Evolutionary conservation across 2,113 vertebrate genomes (phyloP).

Genomic region (Antennarius striatus): DNA sequence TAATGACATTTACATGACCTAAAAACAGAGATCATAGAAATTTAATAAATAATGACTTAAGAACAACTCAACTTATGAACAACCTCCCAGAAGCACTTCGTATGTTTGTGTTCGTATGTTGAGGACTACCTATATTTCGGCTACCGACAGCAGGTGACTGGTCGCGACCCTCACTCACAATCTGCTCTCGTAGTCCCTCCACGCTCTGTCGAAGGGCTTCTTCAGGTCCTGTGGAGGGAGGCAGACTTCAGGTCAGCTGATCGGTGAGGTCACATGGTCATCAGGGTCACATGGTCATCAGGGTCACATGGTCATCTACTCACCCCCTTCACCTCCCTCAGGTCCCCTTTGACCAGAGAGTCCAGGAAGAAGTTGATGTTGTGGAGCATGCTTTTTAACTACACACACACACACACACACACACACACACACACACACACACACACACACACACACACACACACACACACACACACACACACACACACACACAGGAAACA

Average conservation of each 20-base stretch:
- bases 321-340: constrained; percentile 72
- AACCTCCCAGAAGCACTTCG: too few species aligned
- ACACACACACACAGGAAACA: too few species aligned
- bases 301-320: constrained; percentile 7
- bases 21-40: too few species aligned
- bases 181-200: constrained; percentile 72
- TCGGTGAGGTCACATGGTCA: too few species aligned
- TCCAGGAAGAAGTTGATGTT: constrained; percentile 76
- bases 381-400: constrained; percentile 74
- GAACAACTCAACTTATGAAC: too few species aligned
- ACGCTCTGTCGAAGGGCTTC: constrained; percentile 68
- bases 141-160: too few species aligned
- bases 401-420: constrained; percentile 9
- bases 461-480: background rate
- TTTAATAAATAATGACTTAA: too few species aligned
- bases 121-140: too few species aligned
- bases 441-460: background rate
- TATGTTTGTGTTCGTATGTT: too few species aligned
- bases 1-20: too few species aligned
- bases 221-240: constrained; percentile 61
- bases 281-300: too few species aligned
- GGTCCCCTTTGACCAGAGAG: constrained; percentile 72
- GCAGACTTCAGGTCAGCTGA: background rate
- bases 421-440: constrained; percentile 13
- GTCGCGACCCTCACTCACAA: constrained; percentile 56